Evolutionary conservation across 2,797 vertebrate genomes (phyloP).

Genomic region (Prionace glauca): DNA sequence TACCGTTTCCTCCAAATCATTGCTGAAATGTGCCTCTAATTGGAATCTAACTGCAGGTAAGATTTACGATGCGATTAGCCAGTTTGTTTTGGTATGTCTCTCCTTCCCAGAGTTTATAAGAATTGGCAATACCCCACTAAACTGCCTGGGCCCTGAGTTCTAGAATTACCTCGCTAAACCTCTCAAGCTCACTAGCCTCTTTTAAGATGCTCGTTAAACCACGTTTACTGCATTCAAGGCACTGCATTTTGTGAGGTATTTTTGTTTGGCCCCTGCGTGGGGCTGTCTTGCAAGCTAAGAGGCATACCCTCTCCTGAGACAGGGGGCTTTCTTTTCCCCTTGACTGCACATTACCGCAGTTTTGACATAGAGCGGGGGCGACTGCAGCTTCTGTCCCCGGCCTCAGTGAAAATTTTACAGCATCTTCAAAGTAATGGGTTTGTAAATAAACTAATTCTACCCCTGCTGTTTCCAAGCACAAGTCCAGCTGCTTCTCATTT

Average conservation of each 20-base stretch:
- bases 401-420: neutral
- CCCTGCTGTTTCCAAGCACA: neutral
- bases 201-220: neutral
- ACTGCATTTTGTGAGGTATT: neutral
- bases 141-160: too few relatives aligned
- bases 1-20: neutral
- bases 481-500: conserved; percentile 18
- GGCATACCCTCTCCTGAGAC: neutral
- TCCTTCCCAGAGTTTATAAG: neutral
- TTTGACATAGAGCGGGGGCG: neutral
- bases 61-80: conserved; percentile 8
- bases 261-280: neutral
- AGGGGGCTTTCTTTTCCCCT: neutral
- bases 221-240: neutral
- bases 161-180: neutral
- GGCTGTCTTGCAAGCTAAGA: neutral
- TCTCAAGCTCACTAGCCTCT: neutral
- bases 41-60: neutral
- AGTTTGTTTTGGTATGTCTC: neutral
- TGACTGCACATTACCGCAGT: neutral
- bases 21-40: conserved; percentile 7
- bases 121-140: neutral
- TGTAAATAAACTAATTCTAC: conserved; percentile 8
- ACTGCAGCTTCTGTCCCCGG: neutral
- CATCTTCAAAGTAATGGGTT: conserved; percentile 8